Evolutionary conservation across 2,888 invertebrate genomes (phyloP).

Genomic region (Bellardia bayeri): DNA sequence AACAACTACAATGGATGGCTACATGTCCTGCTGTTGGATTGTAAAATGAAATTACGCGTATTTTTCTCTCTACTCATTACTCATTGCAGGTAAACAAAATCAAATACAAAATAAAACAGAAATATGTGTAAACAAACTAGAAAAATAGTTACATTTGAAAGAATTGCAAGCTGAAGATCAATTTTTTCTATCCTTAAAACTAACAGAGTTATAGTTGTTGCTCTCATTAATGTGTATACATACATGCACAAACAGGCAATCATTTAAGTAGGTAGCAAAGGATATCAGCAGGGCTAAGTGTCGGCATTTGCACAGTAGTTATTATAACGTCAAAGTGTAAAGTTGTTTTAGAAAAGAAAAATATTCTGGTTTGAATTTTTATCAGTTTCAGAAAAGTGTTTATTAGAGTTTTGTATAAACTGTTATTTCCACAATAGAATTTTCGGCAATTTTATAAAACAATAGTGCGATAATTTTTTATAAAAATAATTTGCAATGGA

Average conservation of each 20-base stretch:
- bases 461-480: not conserved
- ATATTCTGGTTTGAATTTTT: slow-evolving; percentile 60
- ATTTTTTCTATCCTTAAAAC: slow-evolving; percentile 32
- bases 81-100: slow-evolving; percentile 32
- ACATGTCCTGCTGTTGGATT: slow-evolving; percentile 48
- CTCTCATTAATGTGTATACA: not conserved
- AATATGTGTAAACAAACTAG: slow-evolving; percentile 5
- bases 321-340: slow-evolving; percentile 14
- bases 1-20: slow-evolving; percentile 23
- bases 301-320: slow-evolving; percentile 43
- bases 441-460: no score
- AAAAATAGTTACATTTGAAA: slow-evolving; percentile 48
- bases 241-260: not conserved
- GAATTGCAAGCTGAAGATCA: slow-evolving; percentile 19
- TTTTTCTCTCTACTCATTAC: not conserved
- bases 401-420: not conserved
- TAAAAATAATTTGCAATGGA: slow-evolving; percentile 46
- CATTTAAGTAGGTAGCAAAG: slow-evolving; percentile 53
- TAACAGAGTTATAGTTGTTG: not conserved
- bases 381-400: not conserved
- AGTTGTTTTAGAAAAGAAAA: slow-evolving; percentile 24
- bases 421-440: no score
- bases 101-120: not conserved
- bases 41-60: slow-evolving; percentile 50
- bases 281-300: slow-evolving; percentile 40